Base-by-base conservation (phyloP, 2,797 vertebrate species). In the Tolypeutes matacus region DNA sequence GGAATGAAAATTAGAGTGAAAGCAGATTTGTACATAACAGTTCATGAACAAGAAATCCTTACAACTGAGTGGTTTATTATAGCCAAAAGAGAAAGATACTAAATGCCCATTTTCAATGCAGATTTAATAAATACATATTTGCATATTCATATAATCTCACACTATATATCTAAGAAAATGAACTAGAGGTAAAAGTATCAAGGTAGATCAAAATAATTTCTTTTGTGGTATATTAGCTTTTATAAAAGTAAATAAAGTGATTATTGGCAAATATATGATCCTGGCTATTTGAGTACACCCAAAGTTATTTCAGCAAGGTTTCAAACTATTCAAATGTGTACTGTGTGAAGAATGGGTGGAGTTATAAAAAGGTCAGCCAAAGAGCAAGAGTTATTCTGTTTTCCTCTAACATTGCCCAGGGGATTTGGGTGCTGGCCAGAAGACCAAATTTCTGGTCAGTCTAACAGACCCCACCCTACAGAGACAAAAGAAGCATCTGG, bases 281-380 rank as follows among this genome's bases (percentile, higher is more conserved):
- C 39, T 70, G 8, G 49, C 31, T 23, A 89, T 73, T 81, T 76
- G 81, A 17, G 25, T 62, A 72, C 10, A 67, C 11, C 27, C 10
- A 83, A 46, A 3, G 84, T 29, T 75, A 86, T 95, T 88, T 94
- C 60, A 89, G 25, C 3, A 36, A 69, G 3, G 2, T 88, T 85
- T 91, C 25, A 62, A 88, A 62, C 60, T 51, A 86, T 7, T 27
- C 27, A 62, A 92, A 81, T 13, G 13, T 42, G 7, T 69, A 20
- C 11, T 78, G n/a, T 84, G 65, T 81, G 49, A 91, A 58, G 18
- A 75, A 86, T 18, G 42, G 34, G 6, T 77, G 64, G 39, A 25
- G 92, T 88, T 83, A 56, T 62, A 39, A 88, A 83, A 87, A 36
- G 34, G 73, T 94, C 86, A 94, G 93, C 93, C 96, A 96, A 91